These are phyloP conservation scores for Orthosia cruda DNA, from an alignment of 2,888 invertebrate species.

Conservation along the genomic window DNA sequence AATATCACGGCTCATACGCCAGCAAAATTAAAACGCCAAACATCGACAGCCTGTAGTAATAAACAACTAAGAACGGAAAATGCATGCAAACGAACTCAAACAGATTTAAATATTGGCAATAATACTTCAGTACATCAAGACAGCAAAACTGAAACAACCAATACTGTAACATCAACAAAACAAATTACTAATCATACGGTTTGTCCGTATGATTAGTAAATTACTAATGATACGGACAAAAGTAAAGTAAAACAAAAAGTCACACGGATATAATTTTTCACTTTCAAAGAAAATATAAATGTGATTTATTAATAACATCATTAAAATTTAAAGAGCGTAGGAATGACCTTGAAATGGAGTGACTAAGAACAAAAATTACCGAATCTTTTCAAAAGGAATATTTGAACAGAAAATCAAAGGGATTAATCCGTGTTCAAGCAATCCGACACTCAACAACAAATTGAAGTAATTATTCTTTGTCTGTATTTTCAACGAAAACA, in stretches of 20 bases:
- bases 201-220: too few species aligned
- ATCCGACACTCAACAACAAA: slow-evolving; percentile 46
- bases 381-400: slow-evolving; percentile 23
- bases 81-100: too few species aligned
- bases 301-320: background rate
- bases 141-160: too few species aligned
- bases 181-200: too few species aligned
- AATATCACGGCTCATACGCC: too few species aligned
- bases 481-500: slow-evolving; percentile 23
- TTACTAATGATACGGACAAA: too few species aligned
- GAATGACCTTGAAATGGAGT: background rate
- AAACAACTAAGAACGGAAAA: too few species aligned
- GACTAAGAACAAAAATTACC: slow-evolving; percentile 1
- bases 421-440: slow-evolving; percentile 38
- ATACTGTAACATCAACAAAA: too few species aligned
- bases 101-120: too few species aligned
- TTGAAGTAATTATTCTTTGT: slow-evolving; percentile 42
- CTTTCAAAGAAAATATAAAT: slow-evolving; percentile 6
- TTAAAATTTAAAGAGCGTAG: background rate
- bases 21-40: too few species aligned
- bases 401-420: slow-evolving; percentile 38
- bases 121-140: too few species aligned
- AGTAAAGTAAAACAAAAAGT: background rate
- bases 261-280: background rate
- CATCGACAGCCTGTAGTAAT: too few species aligned